Conservation (phyloP, 2,797 vertebrate species). For the Rhinatrema bivittatum region DNA sequence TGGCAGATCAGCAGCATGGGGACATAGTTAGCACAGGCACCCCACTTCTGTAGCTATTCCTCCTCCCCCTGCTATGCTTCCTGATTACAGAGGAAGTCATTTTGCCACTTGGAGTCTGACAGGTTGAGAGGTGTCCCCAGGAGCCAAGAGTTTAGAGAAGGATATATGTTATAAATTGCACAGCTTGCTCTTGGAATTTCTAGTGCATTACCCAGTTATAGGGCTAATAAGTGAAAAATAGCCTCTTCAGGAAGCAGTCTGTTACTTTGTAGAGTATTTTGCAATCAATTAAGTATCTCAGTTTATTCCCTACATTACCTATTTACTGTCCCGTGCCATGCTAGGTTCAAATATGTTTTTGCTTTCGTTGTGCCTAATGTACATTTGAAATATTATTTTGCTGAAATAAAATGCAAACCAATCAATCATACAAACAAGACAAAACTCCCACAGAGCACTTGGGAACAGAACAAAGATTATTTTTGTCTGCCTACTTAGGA, state of each 20-base stretch:
- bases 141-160: background rate
- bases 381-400: slow-evolving; percentile 33
- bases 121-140: too few relatives aligned
- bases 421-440: slow-evolving; percentile 47
- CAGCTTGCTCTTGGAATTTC: background rate
- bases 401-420: slow-evolving; percentile 34
- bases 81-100: too few relatives aligned
- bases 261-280: background rate
- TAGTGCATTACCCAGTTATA: background rate
- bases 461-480: slow-evolving; percentile 40
- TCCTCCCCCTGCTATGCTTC: too few relatives aligned
- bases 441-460: slow-evolving; percentile 43
- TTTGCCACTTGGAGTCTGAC: too few relatives aligned
- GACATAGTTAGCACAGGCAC: too few relatives aligned
- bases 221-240: fast-evolving
- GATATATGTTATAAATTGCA: background rate
- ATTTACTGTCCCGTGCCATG: slow-evolving; percentile 1
- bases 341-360: background rate
- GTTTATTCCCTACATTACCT: background rate
- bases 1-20: too few relatives aligned
- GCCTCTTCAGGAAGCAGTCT: background rate
- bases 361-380: slow-evolving; percentile 9
- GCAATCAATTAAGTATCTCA: background rate
- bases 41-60: too few relatives aligned
- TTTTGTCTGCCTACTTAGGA: slow-evolving; percentile 47